Evolutionary conservation across 1,140 invertebrate genomes (phyloP).

Genomic region (Temnothorax curvispinosus): DNA sequence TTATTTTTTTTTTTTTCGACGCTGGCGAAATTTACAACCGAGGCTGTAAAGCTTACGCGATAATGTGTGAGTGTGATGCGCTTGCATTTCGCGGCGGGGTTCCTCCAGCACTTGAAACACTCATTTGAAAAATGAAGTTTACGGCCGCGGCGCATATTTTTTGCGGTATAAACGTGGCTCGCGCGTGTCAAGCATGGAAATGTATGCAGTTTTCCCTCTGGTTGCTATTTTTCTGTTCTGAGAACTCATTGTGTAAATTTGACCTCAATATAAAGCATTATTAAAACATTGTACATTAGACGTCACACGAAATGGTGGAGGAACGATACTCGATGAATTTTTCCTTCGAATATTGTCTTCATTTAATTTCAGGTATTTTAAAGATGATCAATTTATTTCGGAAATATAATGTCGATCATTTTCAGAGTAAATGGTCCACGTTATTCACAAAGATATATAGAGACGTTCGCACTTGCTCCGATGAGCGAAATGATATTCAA

Average conservation of each 20-base stretch:
- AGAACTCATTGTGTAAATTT: conserved; percentile 5
- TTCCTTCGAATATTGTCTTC: not conserved
- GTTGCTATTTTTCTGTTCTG: not conserved
- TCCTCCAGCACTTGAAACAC: conserved; percentile 20
- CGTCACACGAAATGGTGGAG: not conserved
- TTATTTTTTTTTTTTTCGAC: conserved; percentile 42
- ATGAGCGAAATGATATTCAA: conserved; percentile 32
- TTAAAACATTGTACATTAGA: not conserved
- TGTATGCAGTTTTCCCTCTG: not conserved
- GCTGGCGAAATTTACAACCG: conserved; percentile 36
- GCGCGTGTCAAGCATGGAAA: not conserved
- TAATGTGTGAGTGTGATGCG: conserved; percentile 41
- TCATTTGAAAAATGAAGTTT: conserved; percentile 54
- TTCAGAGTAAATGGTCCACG: not conserved
- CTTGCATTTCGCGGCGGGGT: not conserved
- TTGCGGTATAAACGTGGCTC: not conserved
- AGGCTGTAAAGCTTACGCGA: conserved; percentile 27
- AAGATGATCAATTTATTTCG: conserved; percentile 3
- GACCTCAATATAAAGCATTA: not conserved
- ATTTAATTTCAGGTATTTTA: not conserved
- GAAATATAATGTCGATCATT: conserved; percentile 17
- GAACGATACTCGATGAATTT: not conserved
- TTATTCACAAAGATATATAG: conserved; percentile 3
- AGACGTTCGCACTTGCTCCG: conserved; percentile 31
- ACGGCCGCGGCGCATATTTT: conserved; percentile 22